Base-by-base conservation (phyloP, 2,797 vertebrate genomes). In the Caiman crocodilus region DNA sequence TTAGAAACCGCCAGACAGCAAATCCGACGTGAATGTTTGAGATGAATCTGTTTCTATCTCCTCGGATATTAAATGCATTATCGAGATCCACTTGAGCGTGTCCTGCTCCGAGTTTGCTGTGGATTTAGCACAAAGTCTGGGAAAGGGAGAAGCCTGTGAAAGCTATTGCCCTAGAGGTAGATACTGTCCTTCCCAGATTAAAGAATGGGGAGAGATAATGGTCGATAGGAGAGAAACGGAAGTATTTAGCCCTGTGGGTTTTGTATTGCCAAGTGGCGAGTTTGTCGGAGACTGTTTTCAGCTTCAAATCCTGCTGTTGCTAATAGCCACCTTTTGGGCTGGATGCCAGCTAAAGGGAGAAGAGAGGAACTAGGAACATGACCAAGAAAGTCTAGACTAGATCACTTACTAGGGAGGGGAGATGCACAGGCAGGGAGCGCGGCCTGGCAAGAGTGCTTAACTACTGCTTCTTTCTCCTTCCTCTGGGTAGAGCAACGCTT, bases 61-160 rank as follows among this genome's bases (percentile, higher is more conserved):
- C 78, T 95, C 92, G 89, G 94, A 92, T 95, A 92, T 96, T 92
- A 95, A 96, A 92, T 61, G 71, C 89, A 94, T 96, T 95, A 95
- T 88, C 78, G 80, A 89, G 90, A 94, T 95, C 96, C 87, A 88
- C 92, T 92, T 96, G 91, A 93, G 91, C 76, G 76, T 93, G 85
- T 94, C 87, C 93, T 95, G 82, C 85, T 94, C 84, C 87, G 89
- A 84, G 84, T 86, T 94, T 50, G 88, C 42, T 94, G 90, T 88
- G 84, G 79, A 67, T 91, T 91, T 96, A 94, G 89, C 82, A 87
- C 67, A 84, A 94, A 94, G 94, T 96, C 88, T 82, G 55, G 85
- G 59, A 88, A 85, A 85, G 78, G 69, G 86, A 96, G 89, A 85
- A 91, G 80, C 76, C 76, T 80, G 79, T 28, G 74, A 73, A 87